Conservation (phyloP, 2,113 vertebrate species). For the Scartelaos histophorus region DNA sequence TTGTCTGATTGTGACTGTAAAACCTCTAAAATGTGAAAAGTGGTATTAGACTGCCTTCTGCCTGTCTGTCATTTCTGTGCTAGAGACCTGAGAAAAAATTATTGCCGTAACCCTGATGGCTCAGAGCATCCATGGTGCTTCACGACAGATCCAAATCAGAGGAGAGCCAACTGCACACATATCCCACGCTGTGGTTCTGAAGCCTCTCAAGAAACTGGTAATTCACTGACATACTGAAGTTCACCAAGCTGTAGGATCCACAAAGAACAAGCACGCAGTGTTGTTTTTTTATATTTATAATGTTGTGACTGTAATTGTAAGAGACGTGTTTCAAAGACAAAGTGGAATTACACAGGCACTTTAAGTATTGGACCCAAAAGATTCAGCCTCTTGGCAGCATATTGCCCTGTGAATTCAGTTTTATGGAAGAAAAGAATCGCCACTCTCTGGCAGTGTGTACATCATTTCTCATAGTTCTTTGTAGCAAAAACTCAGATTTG, state of each 20-base stretch:
- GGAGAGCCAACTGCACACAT: slow-evolving; percentile 90
- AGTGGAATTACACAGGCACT: slow-evolving; percentile 36
- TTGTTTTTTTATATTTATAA: not conserved
- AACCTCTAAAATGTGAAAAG: not conserved
- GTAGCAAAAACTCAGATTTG: slow-evolving; percentile 20
- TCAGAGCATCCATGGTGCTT: slow-evolving; percentile 96
- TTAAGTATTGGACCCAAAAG: slow-evolving; percentile 44
- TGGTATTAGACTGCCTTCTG: not conserved
- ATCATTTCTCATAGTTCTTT: slow-evolving; percentile 54
- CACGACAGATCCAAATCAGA: slow-evolving; percentile 90
- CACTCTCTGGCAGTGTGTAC: slow-evolving; percentile 28
- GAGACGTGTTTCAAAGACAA: slow-evolving; percentile 26
- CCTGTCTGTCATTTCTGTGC: slow-evolving; percentile 31
- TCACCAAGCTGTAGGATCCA: not conserved
- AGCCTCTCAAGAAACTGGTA: slow-evolving; percentile 67
- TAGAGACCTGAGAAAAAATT: slow-evolving; percentile 93
- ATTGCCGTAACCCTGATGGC: slow-evolving; percentile 94
- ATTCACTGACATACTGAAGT: slow-evolving; percentile 5
- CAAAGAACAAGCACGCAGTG: not conserved
- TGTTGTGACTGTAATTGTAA: slow-evolving; percentile 24
- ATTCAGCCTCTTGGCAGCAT: slow-evolving; percentile 44
- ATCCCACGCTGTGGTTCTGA: slow-evolving; percentile 88
- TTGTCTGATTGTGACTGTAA: slow-evolving; percentile 18
- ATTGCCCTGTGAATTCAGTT: slow-evolving; percentile 51
- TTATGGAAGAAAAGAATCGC: slow-evolving; percentile 48